Evolutionary conservation across 2,113 vertebrate species (phyloP), one percentile per base, ranked within the genome.

Genomic region (Tauraco erythrolophus): DNA sequence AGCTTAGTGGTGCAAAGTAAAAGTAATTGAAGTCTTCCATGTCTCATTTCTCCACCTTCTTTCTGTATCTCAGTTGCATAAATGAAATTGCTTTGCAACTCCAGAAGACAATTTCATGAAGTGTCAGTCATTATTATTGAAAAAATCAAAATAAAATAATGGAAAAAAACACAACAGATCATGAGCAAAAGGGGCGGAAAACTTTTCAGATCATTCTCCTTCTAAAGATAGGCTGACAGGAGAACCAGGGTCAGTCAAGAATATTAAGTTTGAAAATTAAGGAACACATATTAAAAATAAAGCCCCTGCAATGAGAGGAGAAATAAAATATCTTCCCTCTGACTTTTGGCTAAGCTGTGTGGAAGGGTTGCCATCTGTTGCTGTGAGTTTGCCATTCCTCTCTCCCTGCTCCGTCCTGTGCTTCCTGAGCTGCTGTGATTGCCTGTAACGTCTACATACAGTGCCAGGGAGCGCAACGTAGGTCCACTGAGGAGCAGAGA

Each of bases 71-170:
- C 81, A 51, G 64, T 35, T 91, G 60, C 66, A 39, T 85, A 95
- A 88, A 65, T 45, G 72, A 78, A 94, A 94, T 71, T 81, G 39
- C 82, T 87, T 53, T 94, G 46, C 75, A 72, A 57, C 41, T 93
- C 43, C 65, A 64, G 69, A 80, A 94, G 81, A 71, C 48, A 85
- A 82, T 96, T 84, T 91, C 43, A 58, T 92, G 75, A 97, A 78
- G 51, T 88, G 65, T 27, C 81, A 78, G 64, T 95, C 81, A 77
- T 68, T 89, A 18, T 72, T 71, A 96, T 72, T 75, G 83, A 89
- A 92, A 93, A 83, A 61, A 53, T 80, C 46, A 77, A 68, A 56
- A 39, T 37, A 86, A 70, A 41, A 43, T 43, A 43, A 43, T 14
- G 14, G 12, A 43, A 88, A 88, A 92, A n/a, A 46, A n/a, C n/a